A percentile compares a stretch with the other conserved stretches of the same genome.
These are phyloP conservation scores for Gobio occitaniae DNA, from an alignment of 2,797 vertebrate genomes.

Conservation along the genomic window DNA sequence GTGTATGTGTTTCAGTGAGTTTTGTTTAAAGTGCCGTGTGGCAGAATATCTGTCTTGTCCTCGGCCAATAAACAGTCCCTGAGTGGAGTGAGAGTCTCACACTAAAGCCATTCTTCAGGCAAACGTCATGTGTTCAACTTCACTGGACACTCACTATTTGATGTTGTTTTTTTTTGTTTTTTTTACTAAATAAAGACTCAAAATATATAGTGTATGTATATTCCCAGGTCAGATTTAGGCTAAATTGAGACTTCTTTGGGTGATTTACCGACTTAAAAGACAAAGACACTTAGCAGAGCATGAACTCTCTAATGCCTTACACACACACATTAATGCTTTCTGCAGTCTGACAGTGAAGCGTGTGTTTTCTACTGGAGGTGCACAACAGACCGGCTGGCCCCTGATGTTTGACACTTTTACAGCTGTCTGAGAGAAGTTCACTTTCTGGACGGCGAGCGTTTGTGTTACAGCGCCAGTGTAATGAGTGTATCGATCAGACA, in stretches of 20 bases:
- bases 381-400: background rate
- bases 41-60: constrained; percentile 40
- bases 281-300: background rate
- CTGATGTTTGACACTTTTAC: constrained; percentile 19
- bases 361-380: background rate
- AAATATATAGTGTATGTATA: background rate
- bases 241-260: background rate
- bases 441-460: background rate
- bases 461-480: background rate
- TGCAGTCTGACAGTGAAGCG: background rate
- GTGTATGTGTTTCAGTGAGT: constrained; percentile 28
- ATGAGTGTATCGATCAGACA: background rate
- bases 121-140: constrained; percentile 4
- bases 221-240: background rate
- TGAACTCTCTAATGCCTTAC: background rate
- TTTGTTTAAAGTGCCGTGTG: constrained; percentile 46
- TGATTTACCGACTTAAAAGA: background rate
- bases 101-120: constrained; percentile 15
- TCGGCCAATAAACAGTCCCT: constrained; percentile 12
- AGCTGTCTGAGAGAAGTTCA: constrained; percentile 12
- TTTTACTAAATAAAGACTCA: background rate
- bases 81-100: constrained; percentile 21
- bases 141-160: background rate
- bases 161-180: too few species aligned
- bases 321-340: background rate